phyloP scores from a whole-genome alignment of 2,888 invertebrate genomes.

The Mythimna albipuncta region DNA sequence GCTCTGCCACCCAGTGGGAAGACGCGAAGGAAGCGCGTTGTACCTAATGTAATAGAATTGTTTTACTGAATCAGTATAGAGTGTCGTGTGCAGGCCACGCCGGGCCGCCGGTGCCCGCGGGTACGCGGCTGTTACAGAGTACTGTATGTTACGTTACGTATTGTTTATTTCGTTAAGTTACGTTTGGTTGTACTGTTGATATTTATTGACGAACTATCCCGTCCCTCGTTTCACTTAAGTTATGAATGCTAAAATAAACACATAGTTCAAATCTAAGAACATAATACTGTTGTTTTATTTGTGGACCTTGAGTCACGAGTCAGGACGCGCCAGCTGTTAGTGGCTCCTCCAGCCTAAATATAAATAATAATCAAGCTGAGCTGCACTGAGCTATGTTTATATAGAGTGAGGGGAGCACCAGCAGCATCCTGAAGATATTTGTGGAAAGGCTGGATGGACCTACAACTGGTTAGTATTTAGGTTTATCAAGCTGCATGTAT shows the following conservation, averaged over 20 bases:
- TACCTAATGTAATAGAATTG: background rate
- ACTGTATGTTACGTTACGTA: slow-evolving; percentile 16
- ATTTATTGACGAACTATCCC: slow-evolving; percentile 84
- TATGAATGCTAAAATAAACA: slow-evolving; percentile 82
- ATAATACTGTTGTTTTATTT: slow-evolving; percentile 61
- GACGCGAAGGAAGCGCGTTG: slow-evolving; percentile 3
- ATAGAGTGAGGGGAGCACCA: too few relatives aligned
- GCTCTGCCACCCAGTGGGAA: background rate
- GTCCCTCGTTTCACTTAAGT: slow-evolving; percentile 86
- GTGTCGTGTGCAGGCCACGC: background rate
- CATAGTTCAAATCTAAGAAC: slow-evolving; percentile 74
- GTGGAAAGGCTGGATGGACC: too few relatives aligned
- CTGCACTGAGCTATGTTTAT: too few relatives aligned
- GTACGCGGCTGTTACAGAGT: background rate
- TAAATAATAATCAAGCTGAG: too few relatives aligned
- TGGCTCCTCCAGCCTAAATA: too few relatives aligned
- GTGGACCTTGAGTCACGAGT: slow-evolving; percentile 3
- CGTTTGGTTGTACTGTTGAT: slow-evolving; percentile 53
- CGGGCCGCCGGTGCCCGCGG: background rate
- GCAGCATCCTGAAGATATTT: too few relatives aligned
- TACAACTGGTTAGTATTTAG: too few relatives aligned
- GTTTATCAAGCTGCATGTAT: too few relatives aligned
- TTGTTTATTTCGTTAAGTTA: slow-evolving; percentile 36
- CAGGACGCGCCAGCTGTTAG: background rate
- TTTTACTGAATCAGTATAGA: background rate